Percentiles rank a stretch among this genome's conserved stretches.
These are phyloP conservation scores for Chelidonichthys spinosus DNA, from an alignment of 2,797 vertebrate species.

Conservation along the genomic window DNA sequence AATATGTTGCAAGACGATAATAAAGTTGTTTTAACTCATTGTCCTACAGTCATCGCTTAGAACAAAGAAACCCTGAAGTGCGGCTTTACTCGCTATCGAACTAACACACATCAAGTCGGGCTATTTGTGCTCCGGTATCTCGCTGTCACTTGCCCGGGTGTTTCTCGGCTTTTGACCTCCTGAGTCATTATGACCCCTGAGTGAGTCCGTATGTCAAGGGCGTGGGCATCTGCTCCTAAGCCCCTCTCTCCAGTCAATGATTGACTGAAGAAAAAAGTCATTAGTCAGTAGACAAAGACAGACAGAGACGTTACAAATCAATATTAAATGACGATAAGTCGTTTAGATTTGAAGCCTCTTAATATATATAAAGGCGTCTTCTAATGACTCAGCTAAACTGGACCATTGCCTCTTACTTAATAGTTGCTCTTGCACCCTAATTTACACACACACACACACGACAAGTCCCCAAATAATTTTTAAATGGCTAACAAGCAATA, in stretches of 20 bases:
- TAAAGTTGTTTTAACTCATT: constrained; percentile 19
- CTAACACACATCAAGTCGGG: constrained; percentile 32
- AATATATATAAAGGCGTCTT: constrained; percentile 28
- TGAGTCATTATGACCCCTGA: constrained; percentile 73
- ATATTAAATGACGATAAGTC: constrained; percentile 48
- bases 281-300: constrained; percentile 36
- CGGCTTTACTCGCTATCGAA: constrained; percentile 50
- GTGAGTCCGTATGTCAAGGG: constrained; percentile 65
- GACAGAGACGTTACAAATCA: constrained; percentile 50
- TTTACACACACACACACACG: constrained; percentile 26
- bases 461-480: constrained; percentile 44
- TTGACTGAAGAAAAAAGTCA: constrained; percentile 44
- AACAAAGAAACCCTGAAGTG: constrained; percentile 30
- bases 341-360: constrained; percentile 48
- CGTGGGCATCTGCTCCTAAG: constrained; percentile 41
- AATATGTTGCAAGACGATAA: constrained; percentile 20
- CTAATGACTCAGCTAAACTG: constrained; percentile 47
- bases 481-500: constrained; percentile 60
- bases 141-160: constrained; percentile 56
- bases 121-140: constrained; percentile 51
- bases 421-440: constrained; percentile 45
- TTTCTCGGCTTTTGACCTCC: constrained; percentile 72
- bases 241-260: constrained; percentile 54
- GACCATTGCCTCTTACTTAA: constrained; percentile 41
- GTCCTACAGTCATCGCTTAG: constrained; percentile 24